Base-by-base conservation (phyloP, 1,140 invertebrate genomes). In the Drosophila kohkoa region DNA sequence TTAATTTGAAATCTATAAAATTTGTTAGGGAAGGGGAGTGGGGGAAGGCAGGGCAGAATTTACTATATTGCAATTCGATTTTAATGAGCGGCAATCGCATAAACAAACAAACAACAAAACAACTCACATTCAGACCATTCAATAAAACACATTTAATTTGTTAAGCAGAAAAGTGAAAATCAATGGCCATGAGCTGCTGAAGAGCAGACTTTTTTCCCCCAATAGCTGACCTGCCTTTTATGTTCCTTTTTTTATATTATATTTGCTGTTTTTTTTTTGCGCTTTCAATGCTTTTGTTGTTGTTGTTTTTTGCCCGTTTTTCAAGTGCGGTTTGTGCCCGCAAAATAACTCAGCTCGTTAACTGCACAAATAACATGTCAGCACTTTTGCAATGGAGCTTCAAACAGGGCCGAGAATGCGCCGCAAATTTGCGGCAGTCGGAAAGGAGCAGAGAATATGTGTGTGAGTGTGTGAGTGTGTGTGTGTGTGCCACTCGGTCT, bases 311-410 rank as follows among this genome's bases (percentile, higher is more conserved):
- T 25, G 58, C 70, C 11, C 46, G 59, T 54, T 71, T 88, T 82
- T 87, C 82, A 82, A 86, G 82, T 87, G 82, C 79, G 82, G 83
- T 82, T 81, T 80, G 81, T 83, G 79, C 59, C 81, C 81, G 81
- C 64, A 83, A 83, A 83, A 85, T 83, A 83, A 83, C 82, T 87
- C 82, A 87, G 82, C 82, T 87, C 82, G 82, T 87, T 87, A 87
- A 87, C 82, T 87, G 82, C 82, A 88, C 82, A 87, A 87, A 87
- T 88, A 87, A 87, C 82, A 87, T 87, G 82, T 87, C 82, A 87
- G 82, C 82, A 88, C 82, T 86, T 86, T 85, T 88, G 82, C 86
- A 86, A 82, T 82, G 82, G 59, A 80, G 79, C 79, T 73, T 75
- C 81, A 82, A 82, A 66, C 70, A 81, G 79, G 63, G 75, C 54